Evolutionary conservation across 37 sponge, comb jelly and placozoan genomes (phyloP).

Genomic region (Aplysina aerophoba): DNA sequence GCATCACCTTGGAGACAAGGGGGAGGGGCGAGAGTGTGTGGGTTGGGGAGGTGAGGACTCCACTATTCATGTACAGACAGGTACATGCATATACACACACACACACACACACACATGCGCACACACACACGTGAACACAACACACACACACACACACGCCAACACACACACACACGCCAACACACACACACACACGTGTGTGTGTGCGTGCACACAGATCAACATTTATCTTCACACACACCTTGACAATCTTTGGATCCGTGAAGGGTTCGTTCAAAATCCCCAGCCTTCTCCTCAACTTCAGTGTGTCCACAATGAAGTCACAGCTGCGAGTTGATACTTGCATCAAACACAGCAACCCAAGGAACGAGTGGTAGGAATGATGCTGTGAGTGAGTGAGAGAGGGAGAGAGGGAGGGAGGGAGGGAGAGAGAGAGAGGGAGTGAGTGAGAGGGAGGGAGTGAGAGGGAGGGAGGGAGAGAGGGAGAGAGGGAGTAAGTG

Average conservation of each 20-base stretch:
- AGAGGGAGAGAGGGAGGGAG: too few relatives aligned
- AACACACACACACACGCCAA: neutral
- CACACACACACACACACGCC: too few relatives aligned
- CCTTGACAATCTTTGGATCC: constrained; percentile 93
- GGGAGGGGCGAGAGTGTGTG: too few relatives aligned
- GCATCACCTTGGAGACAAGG: constrained; percentile 75
- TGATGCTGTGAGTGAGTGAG: too few relatives aligned
- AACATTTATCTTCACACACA: constrained; percentile 17
- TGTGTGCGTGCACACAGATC: neutral
- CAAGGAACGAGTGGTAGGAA: constrained; percentile 86
- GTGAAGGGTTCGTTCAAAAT: constrained; percentile 87
- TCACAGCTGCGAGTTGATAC: constrained; percentile 87
- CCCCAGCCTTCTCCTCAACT: constrained; percentile 75
- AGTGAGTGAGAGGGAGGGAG: neutral
- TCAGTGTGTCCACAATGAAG: constrained; percentile 90
- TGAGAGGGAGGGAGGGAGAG: constrained; percentile 39
- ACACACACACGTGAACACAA: too few relatives aligned
- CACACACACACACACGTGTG: neutral
- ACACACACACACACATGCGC: too few relatives aligned
- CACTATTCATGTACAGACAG: too few relatives aligned
- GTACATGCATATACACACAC: too few relatives aligned
- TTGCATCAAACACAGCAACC: constrained; percentile 95
- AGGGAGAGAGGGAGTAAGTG: constrained; percentile 56
- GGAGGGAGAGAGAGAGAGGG: constrained; percentile 28
- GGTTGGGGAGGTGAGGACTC: neutral